A percentile compares a stretch with the other conserved stretches of the same genome.
Conservation (phyloP, 2,113 vertebrate genomes). For the Phasianus colchicus region DNA sequence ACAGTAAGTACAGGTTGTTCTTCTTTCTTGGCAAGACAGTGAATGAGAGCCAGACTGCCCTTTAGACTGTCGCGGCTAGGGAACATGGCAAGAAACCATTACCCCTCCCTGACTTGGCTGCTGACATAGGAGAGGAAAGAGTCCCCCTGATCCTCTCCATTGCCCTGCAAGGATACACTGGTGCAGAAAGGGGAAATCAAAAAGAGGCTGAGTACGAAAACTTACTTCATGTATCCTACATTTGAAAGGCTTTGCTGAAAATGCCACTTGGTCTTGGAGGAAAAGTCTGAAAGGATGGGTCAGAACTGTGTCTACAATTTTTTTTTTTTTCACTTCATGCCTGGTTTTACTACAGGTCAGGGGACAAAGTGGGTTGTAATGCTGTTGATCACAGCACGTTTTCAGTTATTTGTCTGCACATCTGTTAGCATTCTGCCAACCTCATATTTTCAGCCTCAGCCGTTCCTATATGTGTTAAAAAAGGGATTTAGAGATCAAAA, state of each 20-base stretch:
- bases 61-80: background rate
- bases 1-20: background rate
- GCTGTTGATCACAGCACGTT: background rate
- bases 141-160: background rate
- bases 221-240: background rate
- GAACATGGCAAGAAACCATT: background rate
- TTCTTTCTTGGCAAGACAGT: background rate
- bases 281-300: background rate
- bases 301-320: background rate
- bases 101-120: background rate
- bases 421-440: background rate
- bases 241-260: background rate
- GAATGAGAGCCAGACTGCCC: background rate
- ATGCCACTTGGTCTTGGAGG: background rate
- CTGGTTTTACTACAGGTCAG: background rate
- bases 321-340: background rate
- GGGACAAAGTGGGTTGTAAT: background rate
- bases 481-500: background rate
- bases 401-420: background rate
- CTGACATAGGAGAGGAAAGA: background rate
- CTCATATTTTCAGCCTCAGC: background rate
- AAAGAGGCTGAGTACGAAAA: background rate
- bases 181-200: background rate
- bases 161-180: background rate
- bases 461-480: fast-evolving